Conservation (phyloP, 2,113 vertebrate species). For the Vulpes ferrilata region DNA sequence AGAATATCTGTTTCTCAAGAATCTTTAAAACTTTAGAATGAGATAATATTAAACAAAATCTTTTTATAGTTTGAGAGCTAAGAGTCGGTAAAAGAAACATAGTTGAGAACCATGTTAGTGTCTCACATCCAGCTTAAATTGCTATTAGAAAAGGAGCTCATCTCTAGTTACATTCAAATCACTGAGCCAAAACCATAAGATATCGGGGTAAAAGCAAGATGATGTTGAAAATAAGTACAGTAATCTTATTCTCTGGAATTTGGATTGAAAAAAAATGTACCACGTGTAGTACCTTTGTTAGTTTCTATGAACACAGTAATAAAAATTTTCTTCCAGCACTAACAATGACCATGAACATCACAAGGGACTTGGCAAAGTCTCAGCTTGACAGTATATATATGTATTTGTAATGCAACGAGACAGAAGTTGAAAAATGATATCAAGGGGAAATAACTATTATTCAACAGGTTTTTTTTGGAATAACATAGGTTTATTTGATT, state of each 20-base stretch:
- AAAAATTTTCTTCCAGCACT: neutral
- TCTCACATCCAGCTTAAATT: slow-evolving; percentile 51
- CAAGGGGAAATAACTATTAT: neutral
- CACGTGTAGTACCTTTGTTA: neutral
- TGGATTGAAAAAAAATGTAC: neutral
- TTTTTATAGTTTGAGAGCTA: neutral
- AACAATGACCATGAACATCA: neutral
- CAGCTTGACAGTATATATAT: neutral
- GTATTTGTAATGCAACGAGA: slow-evolving; percentile 3
- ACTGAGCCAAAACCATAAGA: slow-evolving; percentile 41
- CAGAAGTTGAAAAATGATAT: neutral
- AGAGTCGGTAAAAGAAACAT: neutral
- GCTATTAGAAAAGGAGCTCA: slow-evolving; percentile 52
- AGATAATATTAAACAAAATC: neutral
- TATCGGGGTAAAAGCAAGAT: neutral
- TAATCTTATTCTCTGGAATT: slow-evolving; percentile 42
- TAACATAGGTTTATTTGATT: neutral
- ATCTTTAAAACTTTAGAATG: slow-evolving; percentile 30
- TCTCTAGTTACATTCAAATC: slow-evolving; percentile 53
- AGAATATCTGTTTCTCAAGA: neutral
- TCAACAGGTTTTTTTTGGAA: slow-evolving; percentile 34
- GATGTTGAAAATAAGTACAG: slow-evolving; percentile 25
- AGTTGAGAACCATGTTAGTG: neutral
- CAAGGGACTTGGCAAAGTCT: neutral
- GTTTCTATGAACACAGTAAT: neutral